Percentiles rank a stretch among this genome's conserved stretches.
These are phyloP conservation scores for Apistogramma diplotaenia DNA, from an alignment of 2,113 vertebrate genomes.

Conservation along the genomic window DNA sequence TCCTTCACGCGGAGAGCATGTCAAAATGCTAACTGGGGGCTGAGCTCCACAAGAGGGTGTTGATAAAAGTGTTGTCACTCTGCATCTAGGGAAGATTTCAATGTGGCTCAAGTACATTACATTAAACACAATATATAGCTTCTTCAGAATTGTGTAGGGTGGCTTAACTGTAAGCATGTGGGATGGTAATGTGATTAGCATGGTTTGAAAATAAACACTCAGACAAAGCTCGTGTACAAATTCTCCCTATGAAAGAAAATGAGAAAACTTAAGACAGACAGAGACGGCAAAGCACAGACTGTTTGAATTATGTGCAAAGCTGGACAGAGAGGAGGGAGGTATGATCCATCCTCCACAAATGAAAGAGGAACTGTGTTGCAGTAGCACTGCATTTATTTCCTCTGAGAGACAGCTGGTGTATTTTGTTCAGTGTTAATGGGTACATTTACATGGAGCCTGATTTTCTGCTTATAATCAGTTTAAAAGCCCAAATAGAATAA, in stretches of 20 bases:
- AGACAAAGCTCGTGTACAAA: conserved; percentile 37
- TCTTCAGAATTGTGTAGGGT: conserved; percentile 38
- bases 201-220: conserved; percentile 56
- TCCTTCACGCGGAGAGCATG: conserved; percentile 34
- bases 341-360: conserved; percentile 9
- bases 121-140: conserved; percentile 33
- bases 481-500: background rate
- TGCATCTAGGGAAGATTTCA: conserved; percentile 13
- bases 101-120: conserved; percentile 25
- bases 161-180: conserved; percentile 51
- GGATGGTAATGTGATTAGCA: conserved; percentile 61
- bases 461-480: background rate
- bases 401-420: background rate
- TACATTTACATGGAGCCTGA: background rate
- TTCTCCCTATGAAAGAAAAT: conserved; percentile 17
- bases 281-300: background rate
- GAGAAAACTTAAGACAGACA: background rate
- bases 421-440: background rate
- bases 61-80: conserved; percentile 57
- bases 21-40: conserved; percentile 46
- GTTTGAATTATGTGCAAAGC: background rate
- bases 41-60: conserved; percentile 49
- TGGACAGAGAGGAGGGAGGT: background rate
- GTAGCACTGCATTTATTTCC: background rate
- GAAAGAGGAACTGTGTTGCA: background rate